phyloP scores from a whole-genome alignment of 1,140 invertebrate genomes.

The Pachyrhynchus sulphureomaculatus region DNA sequence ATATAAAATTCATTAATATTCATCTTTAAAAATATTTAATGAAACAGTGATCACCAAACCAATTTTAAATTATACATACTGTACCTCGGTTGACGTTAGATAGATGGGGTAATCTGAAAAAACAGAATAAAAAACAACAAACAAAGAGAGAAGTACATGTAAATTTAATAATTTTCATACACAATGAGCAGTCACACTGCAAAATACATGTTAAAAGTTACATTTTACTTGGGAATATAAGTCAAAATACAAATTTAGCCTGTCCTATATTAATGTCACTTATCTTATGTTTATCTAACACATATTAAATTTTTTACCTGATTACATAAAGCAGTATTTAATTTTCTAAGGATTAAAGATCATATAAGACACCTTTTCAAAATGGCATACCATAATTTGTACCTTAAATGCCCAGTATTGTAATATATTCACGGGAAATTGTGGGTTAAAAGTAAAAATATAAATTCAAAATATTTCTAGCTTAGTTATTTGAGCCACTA shows the following conservation, averaged over 20 bases:
- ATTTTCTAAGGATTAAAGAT: slow-evolving; percentile 25
- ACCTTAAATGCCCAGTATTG: background rate
- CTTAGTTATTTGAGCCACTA: no score
- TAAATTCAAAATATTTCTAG: background rate
- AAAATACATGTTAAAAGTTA: slow-evolving; percentile 22
- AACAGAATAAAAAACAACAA: slow-evolving; percentile 28
- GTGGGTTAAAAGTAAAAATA: background rate
- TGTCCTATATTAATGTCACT: background rate
- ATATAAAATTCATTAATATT: no score
- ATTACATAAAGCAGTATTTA: slow-evolving; percentile 22
- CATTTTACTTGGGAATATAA: slow-evolving; percentile 12
- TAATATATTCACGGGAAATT: background rate
- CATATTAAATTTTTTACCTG: background rate
- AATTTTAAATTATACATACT: no score
- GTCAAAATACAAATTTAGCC: slow-evolving; percentile 24
- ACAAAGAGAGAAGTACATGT: slow-evolving; percentile 22
- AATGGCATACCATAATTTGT: background rate
- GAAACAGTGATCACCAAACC: no score
- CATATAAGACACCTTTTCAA: slow-evolving; percentile 2
- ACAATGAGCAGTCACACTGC: slow-evolving; percentile 11
- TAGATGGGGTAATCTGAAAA: slow-evolving; percentile 19
- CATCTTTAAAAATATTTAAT: no score
- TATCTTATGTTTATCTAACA: slow-evolving; percentile 1
- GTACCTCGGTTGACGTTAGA: background rate
- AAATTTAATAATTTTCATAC: slow-evolving; percentile 25